Evolutionary conservation across 2,797 vertebrate species (phyloP), one percentile per base, ranked within the genome.

Genomic region (Percopsis omiscomaycus): DNA sequence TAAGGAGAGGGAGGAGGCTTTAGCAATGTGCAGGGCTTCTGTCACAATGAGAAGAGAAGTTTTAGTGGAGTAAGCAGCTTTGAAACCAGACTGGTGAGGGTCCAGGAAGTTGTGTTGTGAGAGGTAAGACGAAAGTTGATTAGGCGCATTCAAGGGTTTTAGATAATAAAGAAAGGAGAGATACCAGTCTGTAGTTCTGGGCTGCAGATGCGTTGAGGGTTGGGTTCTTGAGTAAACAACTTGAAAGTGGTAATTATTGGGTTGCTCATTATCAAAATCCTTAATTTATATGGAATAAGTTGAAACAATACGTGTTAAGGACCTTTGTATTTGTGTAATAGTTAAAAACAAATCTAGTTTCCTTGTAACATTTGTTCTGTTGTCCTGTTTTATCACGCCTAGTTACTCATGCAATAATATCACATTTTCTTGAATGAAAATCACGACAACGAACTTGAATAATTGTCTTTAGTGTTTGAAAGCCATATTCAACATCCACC

Each of bases 191-290:
- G 22, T 22, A 22, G 22, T 22, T 22, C 22, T 22, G 22, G 22
- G 22, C 22, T 22, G 22, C 22, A 1, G 22, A 22, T 22, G 22
- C 22, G 22, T 22, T 22, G 22, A 22, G 22, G 22, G 22, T 22
- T 22, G 22, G 22, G 22, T 22, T 22, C 22, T 22, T 22, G 22
- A 22, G 22, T 78, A 56, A 73, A 74, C 69, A 61, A 78, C 68
- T 51, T 70, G 64, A 55, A 56, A 69, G 69, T 75, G 70, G 13
- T 66, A 73, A 78, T 75, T 68, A 69, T 65, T 53, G 42, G 49
- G 63, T 64, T 86, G 69, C 76, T 85, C 45, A 82, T 85, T 81
- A 80, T 81, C 80, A 4, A 57, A 83, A 80, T 51, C 12, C 22
- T 37, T 14, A 37, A 28, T 15, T 66, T 67, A 55, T 42, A 45